Base-by-base conservation (phyloP, 2,888 invertebrate species). In the Synergus gifuensis region DNA sequence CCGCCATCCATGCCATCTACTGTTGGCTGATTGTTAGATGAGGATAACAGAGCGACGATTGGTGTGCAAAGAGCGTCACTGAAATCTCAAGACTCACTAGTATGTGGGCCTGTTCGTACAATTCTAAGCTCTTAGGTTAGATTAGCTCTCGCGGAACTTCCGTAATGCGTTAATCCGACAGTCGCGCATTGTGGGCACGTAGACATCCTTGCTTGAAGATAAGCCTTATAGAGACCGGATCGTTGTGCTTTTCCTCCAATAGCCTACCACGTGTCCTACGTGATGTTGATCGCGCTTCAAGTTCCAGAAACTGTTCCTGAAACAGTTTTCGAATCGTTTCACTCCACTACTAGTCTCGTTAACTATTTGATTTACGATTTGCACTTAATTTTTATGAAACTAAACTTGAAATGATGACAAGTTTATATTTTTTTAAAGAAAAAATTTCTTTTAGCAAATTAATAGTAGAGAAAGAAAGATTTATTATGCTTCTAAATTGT, bases 151-250 rank as follows among this genome's bases (percentile, higher is more conserved):
- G 84, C 85, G 87, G 89, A 91, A 91, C 89, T 91, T 91, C 89
- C 89, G 90, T 90, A 91, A 91, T 89, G 90, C 90, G 90, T 90
- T 91, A 91, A 91, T 90, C 89, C 88, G 87, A 83, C 82, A 85
- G 84, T 85, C 82, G 82, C 81, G 83, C 79, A 79, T 83, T 80
- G 83, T 80, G 78, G 46, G 78, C 81, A 78, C 76, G 67, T 63
- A 58, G 73, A 73, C 54, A 73, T 83, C 64, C 81, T 66, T 76
- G 67, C 73, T 79, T 73, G 82, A 73, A 73, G 73, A 73, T 73
- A 73, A 73, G 73, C 54, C 54, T 73, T 73, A 36, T 40, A 73
- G 36, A 49, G 73, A 54, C 49, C 36, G 73, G 54, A 40, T 73
- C 54, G 40, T 73, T 54, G 54, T n/a, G 54, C 54, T 73, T 54